phyloP scores from a whole-genome alignment of 1,140 invertebrate species.

The Dermatophagoides farinae region DNA sequence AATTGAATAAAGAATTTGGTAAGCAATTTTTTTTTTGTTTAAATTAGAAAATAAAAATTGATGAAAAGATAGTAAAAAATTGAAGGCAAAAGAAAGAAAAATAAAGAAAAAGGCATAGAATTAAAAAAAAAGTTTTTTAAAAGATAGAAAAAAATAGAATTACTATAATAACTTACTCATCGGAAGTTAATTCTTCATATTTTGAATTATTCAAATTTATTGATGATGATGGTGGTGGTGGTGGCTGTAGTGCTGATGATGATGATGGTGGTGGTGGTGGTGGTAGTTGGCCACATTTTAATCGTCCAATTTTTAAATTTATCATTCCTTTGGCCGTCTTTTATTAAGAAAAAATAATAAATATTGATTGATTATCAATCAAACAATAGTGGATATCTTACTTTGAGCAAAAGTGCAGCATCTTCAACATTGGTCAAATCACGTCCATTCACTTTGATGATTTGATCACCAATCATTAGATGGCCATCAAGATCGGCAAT shows the following conservation, averaged over 20 bases:
- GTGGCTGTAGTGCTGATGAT: no score
- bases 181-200: background rate
- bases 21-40: background rate
- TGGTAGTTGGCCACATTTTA: constrained; percentile 33
- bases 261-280: no score
- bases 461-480: constrained; percentile 75
- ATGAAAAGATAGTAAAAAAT: background rate
- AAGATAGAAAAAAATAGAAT: background rate
- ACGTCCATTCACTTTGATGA: constrained; percentile 69
- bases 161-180: constrained; percentile 10
- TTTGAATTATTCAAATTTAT: constrained; percentile 10
- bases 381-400: constrained; percentile 16
- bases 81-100: background rate
- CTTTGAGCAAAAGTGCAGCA: constrained; percentile 65
- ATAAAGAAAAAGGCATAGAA: background rate
- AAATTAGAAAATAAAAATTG: background rate
- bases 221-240: no score
- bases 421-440: constrained; percentile 61
- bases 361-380: background rate
- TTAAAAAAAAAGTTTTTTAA: background rate
- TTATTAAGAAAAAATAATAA: constrained; percentile 16
- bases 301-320: constrained; percentile 52
- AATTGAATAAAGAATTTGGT: background rate
- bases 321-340: constrained; percentile 44
- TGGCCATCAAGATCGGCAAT: constrained; percentile 65